These are phyloP conservation scores for Crax fasciolata DNA, from an alignment of 2,797 vertebrate genomes.

Conservation along the genomic window DNA sequence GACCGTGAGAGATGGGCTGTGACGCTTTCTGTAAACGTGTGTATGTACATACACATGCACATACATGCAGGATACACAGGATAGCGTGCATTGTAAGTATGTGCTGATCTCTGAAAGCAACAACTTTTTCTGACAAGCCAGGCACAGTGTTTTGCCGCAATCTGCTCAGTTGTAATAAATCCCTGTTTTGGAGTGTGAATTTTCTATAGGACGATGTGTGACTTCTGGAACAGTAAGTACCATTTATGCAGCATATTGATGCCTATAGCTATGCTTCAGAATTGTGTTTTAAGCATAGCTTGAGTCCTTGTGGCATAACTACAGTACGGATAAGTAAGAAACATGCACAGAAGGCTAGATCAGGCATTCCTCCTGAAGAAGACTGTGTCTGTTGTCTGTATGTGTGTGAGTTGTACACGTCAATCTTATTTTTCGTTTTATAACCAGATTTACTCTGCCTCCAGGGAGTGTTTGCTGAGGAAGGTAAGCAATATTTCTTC, in stretches of 20 bases:
- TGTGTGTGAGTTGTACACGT: conserved; percentile 8
- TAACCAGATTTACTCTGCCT: conserved; percentile 10
- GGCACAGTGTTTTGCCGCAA: conserved; percentile 11
- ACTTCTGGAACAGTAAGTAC: conserved; percentile 59
- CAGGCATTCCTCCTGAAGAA: background rate
- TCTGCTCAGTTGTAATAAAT: conserved; percentile 36
- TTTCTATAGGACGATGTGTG: background rate
- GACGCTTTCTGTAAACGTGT: background rate
- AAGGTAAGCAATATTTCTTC: conserved; percentile 73
- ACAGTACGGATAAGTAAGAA: conserved; percentile 5
- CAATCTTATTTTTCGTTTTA: conserved; percentile 15
- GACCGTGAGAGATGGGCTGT: conserved; percentile 28
- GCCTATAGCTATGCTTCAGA: background rate
- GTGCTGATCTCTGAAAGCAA: background rate
- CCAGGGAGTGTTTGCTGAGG: conserved; percentile 21
- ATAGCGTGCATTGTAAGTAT: background rate
- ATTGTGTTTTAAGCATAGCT: background rate
- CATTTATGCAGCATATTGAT: background rate
- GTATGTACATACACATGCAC: background rate
- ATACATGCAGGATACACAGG: background rate
- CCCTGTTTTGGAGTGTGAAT: conserved; percentile 16
- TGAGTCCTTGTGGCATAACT: background rate
- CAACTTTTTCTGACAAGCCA: conserved; percentile 59
- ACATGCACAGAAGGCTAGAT: conserved; percentile 15
- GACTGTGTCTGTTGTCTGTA: background rate